Evolutionary conservation across 2,888 invertebrate genomes (phyloP).

Genomic region (Catotricha subobsoleta): DNA sequence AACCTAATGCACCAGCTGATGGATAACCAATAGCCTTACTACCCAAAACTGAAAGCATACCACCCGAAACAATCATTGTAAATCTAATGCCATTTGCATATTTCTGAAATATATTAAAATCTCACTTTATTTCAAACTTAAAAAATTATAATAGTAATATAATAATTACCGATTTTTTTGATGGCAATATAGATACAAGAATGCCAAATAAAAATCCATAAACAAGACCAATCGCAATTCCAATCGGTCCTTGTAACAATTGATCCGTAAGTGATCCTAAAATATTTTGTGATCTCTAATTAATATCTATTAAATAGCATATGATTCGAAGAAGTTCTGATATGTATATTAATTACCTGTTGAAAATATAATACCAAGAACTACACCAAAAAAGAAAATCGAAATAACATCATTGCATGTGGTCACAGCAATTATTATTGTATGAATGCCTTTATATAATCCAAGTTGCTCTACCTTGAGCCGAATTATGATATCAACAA

Average conservation of each 20-base stretch:
- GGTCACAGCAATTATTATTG: slow-evolving; percentile 37
- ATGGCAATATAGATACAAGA: slow-evolving; percentile 43
- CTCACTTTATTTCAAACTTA: background rate
- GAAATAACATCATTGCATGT: slow-evolving; percentile 60
- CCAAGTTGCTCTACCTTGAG: slow-evolving; percentile 41
- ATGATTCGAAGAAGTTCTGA: background rate
- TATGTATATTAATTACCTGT: slow-evolving; percentile 25
- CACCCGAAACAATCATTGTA: slow-evolving; percentile 38
- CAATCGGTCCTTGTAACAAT: slow-evolving; percentile 38
- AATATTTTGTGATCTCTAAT: background rate
- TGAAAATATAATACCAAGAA: slow-evolving; percentile 44
- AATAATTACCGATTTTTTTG: slow-evolving; percentile 23
- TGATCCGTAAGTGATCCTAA: slow-evolving; percentile 21
- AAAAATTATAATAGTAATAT: background rate
- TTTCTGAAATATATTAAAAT: slow-evolving; percentile 24
- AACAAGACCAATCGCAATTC: slow-evolving; percentile 39
- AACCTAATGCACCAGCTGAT: slow-evolving; percentile 43
- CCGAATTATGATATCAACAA: slow-evolving; percentile 47
- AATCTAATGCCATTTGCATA: slow-evolving; percentile 32
- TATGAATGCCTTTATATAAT: slow-evolving; percentile 53
- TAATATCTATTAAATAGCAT: background rate
- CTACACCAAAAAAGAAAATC: slow-evolving; percentile 51
- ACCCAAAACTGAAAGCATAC: slow-evolving; percentile 43
- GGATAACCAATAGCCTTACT: slow-evolving; percentile 38
- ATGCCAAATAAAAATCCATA: slow-evolving; percentile 42